A percentile compares a stretch with the other conserved stretches of the same genome.
phyloP scores from a whole-genome alignment of 2,797 vertebrate genomes.

The Amblyraja radiata region DNA sequence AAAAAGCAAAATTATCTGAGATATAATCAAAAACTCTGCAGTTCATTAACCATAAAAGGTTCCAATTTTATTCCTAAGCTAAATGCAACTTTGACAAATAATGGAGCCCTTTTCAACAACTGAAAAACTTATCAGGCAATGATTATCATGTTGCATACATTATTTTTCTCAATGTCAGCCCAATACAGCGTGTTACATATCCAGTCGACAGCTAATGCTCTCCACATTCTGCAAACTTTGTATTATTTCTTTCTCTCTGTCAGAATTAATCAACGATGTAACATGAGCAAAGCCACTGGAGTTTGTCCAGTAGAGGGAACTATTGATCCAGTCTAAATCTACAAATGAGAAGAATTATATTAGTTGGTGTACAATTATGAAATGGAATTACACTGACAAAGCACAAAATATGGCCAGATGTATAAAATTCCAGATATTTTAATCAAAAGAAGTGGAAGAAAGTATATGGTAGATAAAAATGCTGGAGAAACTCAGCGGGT shows the following conservation, averaged over 20 bases:
- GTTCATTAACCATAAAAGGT: neutral
- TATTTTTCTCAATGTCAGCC: constrained; percentile 32
- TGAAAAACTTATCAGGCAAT: neutral
- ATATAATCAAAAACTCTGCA: neutral
- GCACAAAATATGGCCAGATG: neutral
- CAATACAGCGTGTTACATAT: constrained; percentile 33
- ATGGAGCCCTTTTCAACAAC: neutral
- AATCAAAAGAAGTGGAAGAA: neutral
- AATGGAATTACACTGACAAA: neutral
- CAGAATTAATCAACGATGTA: neutral
- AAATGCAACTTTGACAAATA: neutral
- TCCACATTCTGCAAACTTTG: constrained; percentile 5
- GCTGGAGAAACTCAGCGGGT: too few relatives aligned
- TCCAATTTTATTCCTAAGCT: neutral
- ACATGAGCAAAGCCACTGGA: constrained; percentile 34
- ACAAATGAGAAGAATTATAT: neutral
- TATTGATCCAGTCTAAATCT: constrained; percentile 35
- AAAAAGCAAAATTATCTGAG: neutral
- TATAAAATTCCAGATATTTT: neutral
- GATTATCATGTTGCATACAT: neutral
- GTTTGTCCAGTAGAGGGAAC: constrained; percentile 34
- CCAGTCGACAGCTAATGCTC: constrained; percentile 31
- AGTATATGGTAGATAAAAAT: too few relatives aligned
- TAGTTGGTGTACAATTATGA: neutral
- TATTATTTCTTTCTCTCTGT: neutral